Conservation (phyloP, 1,140 invertebrate species). For the Drosophila sproati region DNA sequence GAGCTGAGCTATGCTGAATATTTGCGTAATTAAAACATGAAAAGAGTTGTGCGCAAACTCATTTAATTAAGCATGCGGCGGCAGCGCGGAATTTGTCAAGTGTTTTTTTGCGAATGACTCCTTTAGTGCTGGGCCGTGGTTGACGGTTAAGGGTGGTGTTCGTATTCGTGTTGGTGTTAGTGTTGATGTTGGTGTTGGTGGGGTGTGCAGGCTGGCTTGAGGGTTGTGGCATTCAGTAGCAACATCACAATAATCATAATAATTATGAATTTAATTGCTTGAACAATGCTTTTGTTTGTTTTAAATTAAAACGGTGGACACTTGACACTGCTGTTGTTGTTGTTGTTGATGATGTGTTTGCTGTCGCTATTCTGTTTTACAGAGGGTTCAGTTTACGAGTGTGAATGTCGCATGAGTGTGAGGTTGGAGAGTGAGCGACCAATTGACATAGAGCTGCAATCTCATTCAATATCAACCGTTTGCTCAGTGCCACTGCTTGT, state of each 20-base stretch:
- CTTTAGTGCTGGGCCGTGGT: neutral
- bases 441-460: neutral
- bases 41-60: constrained; percentile 75
- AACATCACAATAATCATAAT: constrained; percentile 49
- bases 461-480: neutral
- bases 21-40: constrained; percentile 81
- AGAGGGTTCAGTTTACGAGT: neutral
- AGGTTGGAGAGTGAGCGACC: neutral
- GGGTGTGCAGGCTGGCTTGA: constrained; percentile 2
- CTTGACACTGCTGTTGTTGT: constrained; percentile 26
- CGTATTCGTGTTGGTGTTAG: neutral
- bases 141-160: constrained; percentile 3
- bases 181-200: neutral
- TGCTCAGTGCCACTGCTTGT: neutral
- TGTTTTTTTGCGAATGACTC: constrained; percentile 20
- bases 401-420: neutral
- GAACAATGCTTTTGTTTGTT: constrained; percentile 60
- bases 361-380: too few species aligned
- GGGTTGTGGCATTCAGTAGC: constrained; percentile 18
- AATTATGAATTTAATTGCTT: constrained; percentile 57
- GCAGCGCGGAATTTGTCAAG: constrained; percentile 58
- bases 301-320: constrained; percentile 59
- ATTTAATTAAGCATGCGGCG: constrained; percentile 69
- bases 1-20: constrained; percentile 69
- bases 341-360: constrained; percentile 11